Conservation (phyloP, 2,888 invertebrate genomes). For the Synergus gifuensis region DNA sequence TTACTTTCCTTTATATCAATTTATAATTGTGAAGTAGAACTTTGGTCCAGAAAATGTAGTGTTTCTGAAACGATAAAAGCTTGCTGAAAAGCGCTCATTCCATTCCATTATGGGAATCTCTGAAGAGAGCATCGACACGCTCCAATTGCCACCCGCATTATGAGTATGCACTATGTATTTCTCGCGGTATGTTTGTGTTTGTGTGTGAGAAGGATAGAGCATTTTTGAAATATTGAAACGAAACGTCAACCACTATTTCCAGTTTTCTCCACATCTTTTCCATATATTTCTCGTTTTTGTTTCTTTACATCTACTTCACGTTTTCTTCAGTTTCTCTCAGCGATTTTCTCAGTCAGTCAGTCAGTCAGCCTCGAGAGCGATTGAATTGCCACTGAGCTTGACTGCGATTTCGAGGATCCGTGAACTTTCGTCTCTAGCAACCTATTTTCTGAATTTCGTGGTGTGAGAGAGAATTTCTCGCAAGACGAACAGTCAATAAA, state of each 20-base stretch:
- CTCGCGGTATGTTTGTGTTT: conserved; percentile 44
- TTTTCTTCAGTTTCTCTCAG: conserved; percentile 42
- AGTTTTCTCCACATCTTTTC: conserved; percentile 54
- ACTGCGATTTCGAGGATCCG: conserved; percentile 61
- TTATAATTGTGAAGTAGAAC: background rate
- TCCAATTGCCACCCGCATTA: conserved; percentile 70
- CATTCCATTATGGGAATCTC: conserved; percentile 69
- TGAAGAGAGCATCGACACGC: conserved; percentile 64
- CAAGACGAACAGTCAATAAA: conserved; percentile 41
- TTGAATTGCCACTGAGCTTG: conserved; percentile 63
- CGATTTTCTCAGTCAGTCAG: conserved; percentile 47
- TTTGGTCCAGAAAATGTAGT: background rate
- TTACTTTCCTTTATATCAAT: too few relatives aligned
- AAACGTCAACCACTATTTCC: conserved; percentile 59
- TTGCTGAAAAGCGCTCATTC: conserved; percentile 53
- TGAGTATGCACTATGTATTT: conserved; percentile 51
- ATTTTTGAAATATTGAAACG: conserved; percentile 73
- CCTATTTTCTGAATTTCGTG: conserved; percentile 54
- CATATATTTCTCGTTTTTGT: conserved; percentile 49
- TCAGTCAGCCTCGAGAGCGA: conserved; percentile 55
- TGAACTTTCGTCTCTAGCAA: conserved; percentile 60
- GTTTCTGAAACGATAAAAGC: background rate
- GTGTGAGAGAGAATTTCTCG: conserved; percentile 35
- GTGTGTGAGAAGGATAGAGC: conserved; percentile 55
- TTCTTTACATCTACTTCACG: conserved; percentile 41